Evolutionary conservation across 2,797 vertebrate genomes (phyloP).

Genomic region (Falco rusticolus): DNA sequence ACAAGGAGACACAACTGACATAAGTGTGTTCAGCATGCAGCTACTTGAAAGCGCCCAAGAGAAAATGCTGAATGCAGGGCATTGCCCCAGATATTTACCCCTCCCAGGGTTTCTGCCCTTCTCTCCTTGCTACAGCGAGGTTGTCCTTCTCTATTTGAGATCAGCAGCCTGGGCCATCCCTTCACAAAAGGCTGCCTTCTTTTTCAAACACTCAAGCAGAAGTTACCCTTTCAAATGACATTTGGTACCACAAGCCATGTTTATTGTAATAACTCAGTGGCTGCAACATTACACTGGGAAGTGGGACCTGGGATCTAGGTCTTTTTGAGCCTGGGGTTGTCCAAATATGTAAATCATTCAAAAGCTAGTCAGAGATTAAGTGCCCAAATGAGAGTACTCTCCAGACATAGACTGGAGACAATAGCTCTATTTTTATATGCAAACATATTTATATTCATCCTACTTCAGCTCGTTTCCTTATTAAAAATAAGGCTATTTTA

Average conservation of each 20-base stretch:
- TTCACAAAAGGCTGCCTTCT: not conserved
- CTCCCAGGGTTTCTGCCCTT: not conserved
- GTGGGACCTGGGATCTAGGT: not conserved
- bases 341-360: not conserved
- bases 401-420: not conserved
- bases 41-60: not conserved
- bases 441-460: not conserved
- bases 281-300: not conserved
- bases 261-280: not conserved
- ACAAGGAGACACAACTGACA: not conserved
- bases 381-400: not conserved
- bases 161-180: not conserved
- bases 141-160: not conserved
- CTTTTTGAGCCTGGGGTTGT: not conserved
- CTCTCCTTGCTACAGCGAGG: not conserved
- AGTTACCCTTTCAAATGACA: not conserved
- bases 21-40: not conserved
- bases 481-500: not conserved
- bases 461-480: slow-evolving; percentile 12
- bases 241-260: not conserved
- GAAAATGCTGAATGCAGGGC: fast-evolving
- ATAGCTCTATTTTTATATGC: slow-evolving; percentile 18
- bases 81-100: not conserved
- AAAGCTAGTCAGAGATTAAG: not conserved
- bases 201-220: not conserved